Conservation (phyloP, 2,797 vertebrate genomes). For the Notoglanidium macrostoma region DNA sequence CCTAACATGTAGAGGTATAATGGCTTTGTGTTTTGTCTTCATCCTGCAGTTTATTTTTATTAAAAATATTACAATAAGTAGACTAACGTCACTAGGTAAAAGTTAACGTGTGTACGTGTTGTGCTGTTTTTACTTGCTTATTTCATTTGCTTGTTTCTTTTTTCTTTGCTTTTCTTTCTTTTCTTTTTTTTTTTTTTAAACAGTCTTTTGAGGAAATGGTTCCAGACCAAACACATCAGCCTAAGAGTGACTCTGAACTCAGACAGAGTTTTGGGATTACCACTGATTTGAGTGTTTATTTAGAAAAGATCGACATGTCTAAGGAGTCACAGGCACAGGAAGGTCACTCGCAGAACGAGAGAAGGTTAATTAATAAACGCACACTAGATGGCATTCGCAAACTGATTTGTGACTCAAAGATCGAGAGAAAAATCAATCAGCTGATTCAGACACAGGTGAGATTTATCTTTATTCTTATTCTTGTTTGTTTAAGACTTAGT, state of each 20-base stretch:
- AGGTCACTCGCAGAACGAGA: constrained; percentile 16
- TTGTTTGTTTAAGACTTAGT: background rate
- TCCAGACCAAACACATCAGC: background rate
- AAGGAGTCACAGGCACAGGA: background rate
- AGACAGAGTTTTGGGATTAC: constrained; percentile 69
- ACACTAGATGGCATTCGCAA: constrained; percentile 55
- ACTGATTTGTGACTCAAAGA: constrained; percentile 51
- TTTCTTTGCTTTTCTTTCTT: background rate
- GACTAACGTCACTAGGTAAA: background rate
- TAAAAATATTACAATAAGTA: background rate
- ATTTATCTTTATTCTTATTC: background rate
- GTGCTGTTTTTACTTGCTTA: background rate
- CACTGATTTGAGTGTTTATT: constrained; percentile 62
- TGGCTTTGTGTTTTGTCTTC: background rate
- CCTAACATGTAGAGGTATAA: background rate
- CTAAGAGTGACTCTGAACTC: constrained; percentile 59
- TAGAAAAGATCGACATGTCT: constrained; percentile 59
- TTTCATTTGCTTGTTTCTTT: background rate
- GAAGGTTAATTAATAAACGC: constrained; percentile 52
- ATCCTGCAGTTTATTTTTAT: no score
- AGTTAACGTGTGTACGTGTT: background rate
- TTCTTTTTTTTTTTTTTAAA: background rate
- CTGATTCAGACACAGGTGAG: constrained; percentile 58
- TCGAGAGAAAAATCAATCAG: constrained; percentile 53
- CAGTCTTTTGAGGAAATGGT: constrained; percentile 22